Percentiles rank a stretch among this genome's conserved stretches.
phyloP scores from a whole-genome alignment of 1,140 invertebrate genomes.

The Heliconius melpomene region DNA sequence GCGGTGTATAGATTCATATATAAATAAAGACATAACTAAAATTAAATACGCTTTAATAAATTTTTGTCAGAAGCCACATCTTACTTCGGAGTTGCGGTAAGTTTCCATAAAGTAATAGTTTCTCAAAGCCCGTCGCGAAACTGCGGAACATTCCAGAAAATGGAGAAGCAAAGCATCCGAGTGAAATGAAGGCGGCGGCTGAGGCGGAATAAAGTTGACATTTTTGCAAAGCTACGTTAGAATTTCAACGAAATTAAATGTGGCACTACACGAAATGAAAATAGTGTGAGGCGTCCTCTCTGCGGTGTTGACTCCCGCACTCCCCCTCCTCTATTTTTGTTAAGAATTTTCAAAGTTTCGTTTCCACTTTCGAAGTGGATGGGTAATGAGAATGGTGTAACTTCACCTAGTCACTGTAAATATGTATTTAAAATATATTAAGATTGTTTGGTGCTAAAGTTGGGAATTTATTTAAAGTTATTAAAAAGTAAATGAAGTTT shows the following conservation, averaged over 20 bases:
- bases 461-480: not conserved
- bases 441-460: not conserved
- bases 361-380: constrained; percentile 10
- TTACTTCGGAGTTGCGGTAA: constrained; percentile 71
- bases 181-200: constrained; percentile 74
- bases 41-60: constrained; percentile 79
- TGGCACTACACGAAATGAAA: constrained; percentile 78
- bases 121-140: constrained; percentile 77
- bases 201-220: constrained; percentile 80
- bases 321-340: constrained; percentile 54
- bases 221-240: constrained; percentile 80
- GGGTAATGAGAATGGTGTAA: constrained; percentile 18
- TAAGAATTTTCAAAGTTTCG: constrained; percentile 49
- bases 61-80: constrained; percentile 76
- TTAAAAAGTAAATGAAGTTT: not conserved
- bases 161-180: constrained; percentile 74
- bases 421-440: not conserved
- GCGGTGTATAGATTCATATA: not conserved
- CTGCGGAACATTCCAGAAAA: constrained; percentile 77
- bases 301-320: constrained; percentile 32
- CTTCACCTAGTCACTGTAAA: not conserved
- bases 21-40: constrained; percentile 55
- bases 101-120: constrained; percentile 79
- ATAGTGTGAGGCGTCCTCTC: constrained; percentile 60
- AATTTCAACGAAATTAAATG: constrained; percentile 81